A percentile compares a stretch with the other conserved stretches of the same genome.
Evolutionary conservation across 2,888 invertebrate species (phyloP).

Genomic region (Ichneumon xanthorius): DNA sequence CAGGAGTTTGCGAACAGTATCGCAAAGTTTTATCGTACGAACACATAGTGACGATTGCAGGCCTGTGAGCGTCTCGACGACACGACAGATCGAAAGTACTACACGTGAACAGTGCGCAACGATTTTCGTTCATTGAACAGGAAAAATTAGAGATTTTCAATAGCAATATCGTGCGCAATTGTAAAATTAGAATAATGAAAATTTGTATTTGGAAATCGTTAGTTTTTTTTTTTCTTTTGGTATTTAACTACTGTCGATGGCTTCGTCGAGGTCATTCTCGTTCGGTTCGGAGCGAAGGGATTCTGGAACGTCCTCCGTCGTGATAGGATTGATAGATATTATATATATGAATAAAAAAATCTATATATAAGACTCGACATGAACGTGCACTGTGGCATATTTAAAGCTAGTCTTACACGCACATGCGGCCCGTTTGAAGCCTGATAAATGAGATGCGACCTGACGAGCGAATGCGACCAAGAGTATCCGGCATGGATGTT

Average conservation of each 20-base stretch:
- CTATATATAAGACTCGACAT: constrained; percentile 39
- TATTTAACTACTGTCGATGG: constrained; percentile 2
- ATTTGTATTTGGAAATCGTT: not conserved
- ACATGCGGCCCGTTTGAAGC: constrained; percentile 28
- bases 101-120: constrained; percentile 37
- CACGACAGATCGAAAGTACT: constrained; percentile 72
- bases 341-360: constrained; percentile 5
- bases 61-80: constrained; percentile 69
- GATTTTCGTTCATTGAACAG: not conserved
- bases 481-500: constrained; percentile 44
- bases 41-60: constrained; percentile 76
- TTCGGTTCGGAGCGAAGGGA: constrained; percentile 53
- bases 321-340: constrained; percentile 38
- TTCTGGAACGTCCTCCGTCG: constrained; percentile 57
- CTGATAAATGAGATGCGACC: constrained; percentile 9
- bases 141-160: not conserved
- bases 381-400: constrained; percentile 55
- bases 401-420: constrained; percentile 62
- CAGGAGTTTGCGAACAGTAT: constrained; percentile 80
- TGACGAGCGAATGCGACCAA: constrained; percentile 41
- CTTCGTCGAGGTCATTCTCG: constrained; percentile 59
- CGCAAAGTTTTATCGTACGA: constrained; percentile 80
- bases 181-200: constrained; percentile 1
- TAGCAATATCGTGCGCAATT: constrained; percentile 4
- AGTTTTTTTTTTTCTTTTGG: not conserved